Percentiles rank a stretch among this genome's conserved stretches.
Conservation (phyloP, 1,140 invertebrate genomes). For the Hycleus cichorii region DNA sequence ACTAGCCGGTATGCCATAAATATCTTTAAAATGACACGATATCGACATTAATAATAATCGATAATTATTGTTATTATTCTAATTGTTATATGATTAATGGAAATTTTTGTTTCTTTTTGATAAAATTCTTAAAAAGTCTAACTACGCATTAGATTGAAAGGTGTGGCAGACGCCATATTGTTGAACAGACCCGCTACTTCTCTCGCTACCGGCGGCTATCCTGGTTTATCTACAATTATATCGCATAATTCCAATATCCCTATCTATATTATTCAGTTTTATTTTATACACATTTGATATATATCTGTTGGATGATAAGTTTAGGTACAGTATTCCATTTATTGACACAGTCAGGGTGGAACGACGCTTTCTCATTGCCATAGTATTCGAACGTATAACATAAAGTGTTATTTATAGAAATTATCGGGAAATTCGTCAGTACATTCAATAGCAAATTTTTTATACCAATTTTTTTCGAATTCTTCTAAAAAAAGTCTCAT, state of each 20-base stretch:
- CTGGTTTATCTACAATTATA: too few relatives aligned
- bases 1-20: neutral
- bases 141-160: constrained; percentile 36
- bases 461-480: too few relatives aligned
- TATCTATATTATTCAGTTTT: neutral
- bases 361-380: constrained; percentile 3
- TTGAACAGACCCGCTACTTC: constrained; percentile 9
- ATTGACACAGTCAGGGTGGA: constrained; percentile 23
- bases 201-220: neutral
- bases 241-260: constrained; percentile 1
- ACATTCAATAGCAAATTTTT: too few relatives aligned
- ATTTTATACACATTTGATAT: neutral
- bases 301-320: constrained; percentile 3
- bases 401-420: constrained; percentile 7
- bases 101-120: too few relatives aligned
- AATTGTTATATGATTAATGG: too few relatives aligned
- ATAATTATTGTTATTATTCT: neutral
- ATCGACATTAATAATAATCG: neutral
- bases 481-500: too few relatives aligned
- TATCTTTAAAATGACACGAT: too few relatives aligned
- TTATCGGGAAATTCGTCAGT: neutral
- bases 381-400: neutral
- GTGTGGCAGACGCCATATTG: constrained; percentile 41
- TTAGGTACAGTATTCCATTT: constrained; percentile 20
- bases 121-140: neutral